Evolutionary conservation across 2,113 vertebrate genomes (phyloP).

Genomic region (Lepus europaeus): DNA sequence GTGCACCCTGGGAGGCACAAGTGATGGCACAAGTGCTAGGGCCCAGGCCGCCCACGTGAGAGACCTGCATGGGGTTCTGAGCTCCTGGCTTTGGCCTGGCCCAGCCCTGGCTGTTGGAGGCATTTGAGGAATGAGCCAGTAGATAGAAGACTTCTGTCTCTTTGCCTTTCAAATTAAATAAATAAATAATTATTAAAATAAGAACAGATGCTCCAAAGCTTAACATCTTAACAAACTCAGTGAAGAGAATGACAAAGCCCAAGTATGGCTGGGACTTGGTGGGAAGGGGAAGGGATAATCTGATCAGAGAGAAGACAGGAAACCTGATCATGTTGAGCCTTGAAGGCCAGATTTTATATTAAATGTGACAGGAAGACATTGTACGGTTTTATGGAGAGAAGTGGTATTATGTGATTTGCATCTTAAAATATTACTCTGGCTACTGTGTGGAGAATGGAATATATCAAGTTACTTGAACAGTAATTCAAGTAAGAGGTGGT

Average conservation of each 20-base stretch:
- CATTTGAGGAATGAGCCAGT: no score
- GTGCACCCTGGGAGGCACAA: no score
- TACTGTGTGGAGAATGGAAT: not conserved
- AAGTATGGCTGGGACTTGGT: not conserved
- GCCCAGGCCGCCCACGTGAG: no score
- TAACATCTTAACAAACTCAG: not conserved
- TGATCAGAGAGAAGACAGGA: not conserved
- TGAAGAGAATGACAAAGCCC: not conserved
- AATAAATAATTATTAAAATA: no score
- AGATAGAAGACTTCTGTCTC: no score
- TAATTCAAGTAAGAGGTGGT: not conserved
- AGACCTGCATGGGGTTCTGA: no score
- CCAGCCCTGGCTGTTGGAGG: no score
- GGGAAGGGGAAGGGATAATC: not conserved
- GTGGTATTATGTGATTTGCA: not conserved
- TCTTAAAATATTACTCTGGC: conserved; percentile 41
- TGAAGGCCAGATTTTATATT: not conserved
- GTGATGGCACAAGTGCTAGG: no score
- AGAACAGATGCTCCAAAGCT: not conserved
- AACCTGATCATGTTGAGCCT: not conserved
- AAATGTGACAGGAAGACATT: not conserved
- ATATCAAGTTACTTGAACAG: not conserved
- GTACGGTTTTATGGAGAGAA: not conserved
- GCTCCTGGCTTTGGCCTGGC: no score
- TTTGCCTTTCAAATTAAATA: no score